Evolutionary conservation across 2,113 vertebrate genomes (phyloP).

Genomic region (Orcinus orca): DNA sequence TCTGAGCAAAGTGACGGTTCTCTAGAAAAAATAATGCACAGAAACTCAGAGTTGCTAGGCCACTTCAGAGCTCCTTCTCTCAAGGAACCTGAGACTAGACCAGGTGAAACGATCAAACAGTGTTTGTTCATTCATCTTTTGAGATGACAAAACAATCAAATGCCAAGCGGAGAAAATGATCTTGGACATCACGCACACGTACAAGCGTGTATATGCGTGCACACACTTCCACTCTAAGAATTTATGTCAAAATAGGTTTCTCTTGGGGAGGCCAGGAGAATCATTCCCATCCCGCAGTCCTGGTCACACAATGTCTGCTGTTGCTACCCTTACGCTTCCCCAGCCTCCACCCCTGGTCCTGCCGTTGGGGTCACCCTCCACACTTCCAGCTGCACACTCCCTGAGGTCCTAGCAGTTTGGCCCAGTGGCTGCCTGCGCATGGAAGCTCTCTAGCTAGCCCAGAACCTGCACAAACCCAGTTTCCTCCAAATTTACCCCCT

Average conservation of each 20-base stretch:
- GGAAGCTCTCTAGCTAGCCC: background rate
- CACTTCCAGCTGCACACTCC: background rate
- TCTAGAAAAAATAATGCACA: background rate
- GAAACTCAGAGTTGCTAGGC: background rate
- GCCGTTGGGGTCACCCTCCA: background rate
- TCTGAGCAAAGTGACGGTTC: background rate
- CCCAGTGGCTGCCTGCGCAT: background rate
- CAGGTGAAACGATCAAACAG: background rate
- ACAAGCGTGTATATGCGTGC: accelerated
- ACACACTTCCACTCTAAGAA: background rate
- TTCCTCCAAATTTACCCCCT: background rate
- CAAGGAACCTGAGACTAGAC: background rate
- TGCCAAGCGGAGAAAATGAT: background rate
- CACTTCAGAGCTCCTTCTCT: background rate
- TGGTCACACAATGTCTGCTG: background rate
- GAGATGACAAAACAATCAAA: background rate
- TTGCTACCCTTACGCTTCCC: accelerated
- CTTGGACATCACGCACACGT: background rate
- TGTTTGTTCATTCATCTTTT: background rate
- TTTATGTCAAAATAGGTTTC: background rate
- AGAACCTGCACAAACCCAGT: background rate
- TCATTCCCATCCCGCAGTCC: background rate
- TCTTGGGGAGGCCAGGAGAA: background rate
- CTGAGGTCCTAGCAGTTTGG: background rate
- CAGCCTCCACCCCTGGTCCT: no score